phyloP scores from a whole-genome alignment of 2,888 invertebrate species.

The Volucella inanis region DNA sequence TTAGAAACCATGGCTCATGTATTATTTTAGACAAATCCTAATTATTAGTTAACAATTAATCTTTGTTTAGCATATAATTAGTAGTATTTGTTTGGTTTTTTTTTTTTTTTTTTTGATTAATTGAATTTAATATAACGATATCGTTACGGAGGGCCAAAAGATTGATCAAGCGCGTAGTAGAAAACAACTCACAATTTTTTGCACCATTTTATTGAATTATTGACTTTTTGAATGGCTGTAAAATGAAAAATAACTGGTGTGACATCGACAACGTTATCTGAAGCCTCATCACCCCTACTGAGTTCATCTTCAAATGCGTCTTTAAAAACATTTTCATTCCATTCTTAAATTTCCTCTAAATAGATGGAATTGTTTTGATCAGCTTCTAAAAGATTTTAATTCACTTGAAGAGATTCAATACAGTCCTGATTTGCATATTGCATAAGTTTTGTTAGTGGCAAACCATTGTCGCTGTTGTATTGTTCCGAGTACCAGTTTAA shows the following conservation, averaged over 20 bases:
- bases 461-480: too few relatives aligned
- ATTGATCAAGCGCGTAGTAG: conserved; percentile 2
- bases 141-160: conserved; percentile 1
- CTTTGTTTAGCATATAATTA: too few relatives aligned
- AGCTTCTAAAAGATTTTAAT: too few relatives aligned
- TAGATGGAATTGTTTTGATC: neutral
- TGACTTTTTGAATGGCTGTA: conserved; percentile 10
- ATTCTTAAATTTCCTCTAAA: conserved; percentile 55
- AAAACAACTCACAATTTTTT: neutral
- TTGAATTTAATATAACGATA: conserved; percentile 2
- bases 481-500: too few relatives aligned
- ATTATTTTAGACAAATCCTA: too few relatives aligned
- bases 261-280: conserved; percentile 4
- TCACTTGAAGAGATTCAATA: conserved; percentile 50
- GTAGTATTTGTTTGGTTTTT: too few relatives aligned
- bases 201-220: neutral
- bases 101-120: neutral
- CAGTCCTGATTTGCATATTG: conserved; percentile 45
- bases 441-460: conserved; percentile 24
- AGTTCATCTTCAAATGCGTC: conserved; percentile 23
- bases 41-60: too few relatives aligned
- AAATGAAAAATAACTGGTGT: conserved; percentile 9
- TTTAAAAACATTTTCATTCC: conserved; percentile 44
- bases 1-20: too few relatives aligned
- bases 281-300: conserved; percentile 21